Evolutionary conservation across 2,797 vertebrate genomes (phyloP).

Genomic region (Chiroxiphia lanceolata): DNA sequence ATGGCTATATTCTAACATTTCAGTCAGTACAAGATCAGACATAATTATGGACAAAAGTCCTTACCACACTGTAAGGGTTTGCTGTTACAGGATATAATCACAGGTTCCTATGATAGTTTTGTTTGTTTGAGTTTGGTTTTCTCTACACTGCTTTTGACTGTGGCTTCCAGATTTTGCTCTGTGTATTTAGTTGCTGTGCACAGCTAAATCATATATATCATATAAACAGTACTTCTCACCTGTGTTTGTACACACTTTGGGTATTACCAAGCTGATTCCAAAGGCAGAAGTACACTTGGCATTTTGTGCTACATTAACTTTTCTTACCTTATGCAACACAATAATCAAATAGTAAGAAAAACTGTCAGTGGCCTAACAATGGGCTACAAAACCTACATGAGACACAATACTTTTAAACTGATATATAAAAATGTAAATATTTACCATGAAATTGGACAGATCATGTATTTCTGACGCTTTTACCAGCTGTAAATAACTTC

Average conservation of each 20-base stretch:
- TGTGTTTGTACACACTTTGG: neutral
- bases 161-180: neutral
- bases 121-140: neutral
- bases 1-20: neutral
- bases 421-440: conserved; percentile 64
- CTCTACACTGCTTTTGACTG: neutral
- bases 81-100: neutral
- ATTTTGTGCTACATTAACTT: conserved; percentile 28
- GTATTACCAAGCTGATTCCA: conserved; percentile 30
- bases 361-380: conserved; percentile 22
- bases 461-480: conserved; percentile 22
- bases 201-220: neutral
- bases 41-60: neutral
- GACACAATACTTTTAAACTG: conserved; percentile 55
- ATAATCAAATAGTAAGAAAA: conserved; percentile 51
- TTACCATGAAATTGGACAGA: conserved; percentile 36
- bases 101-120: neutral
- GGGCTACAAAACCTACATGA: conserved; percentile 61
- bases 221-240: neutral
- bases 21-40: neutral
- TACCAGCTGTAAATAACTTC: conserved; percentile 23
- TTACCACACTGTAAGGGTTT: neutral
- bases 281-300: conserved; percentile 20
- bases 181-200: neutral
- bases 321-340: conserved; percentile 36